Base-by-base conservation (phyloP, 2,797 vertebrate species). In the Danio choprae region DNA sequence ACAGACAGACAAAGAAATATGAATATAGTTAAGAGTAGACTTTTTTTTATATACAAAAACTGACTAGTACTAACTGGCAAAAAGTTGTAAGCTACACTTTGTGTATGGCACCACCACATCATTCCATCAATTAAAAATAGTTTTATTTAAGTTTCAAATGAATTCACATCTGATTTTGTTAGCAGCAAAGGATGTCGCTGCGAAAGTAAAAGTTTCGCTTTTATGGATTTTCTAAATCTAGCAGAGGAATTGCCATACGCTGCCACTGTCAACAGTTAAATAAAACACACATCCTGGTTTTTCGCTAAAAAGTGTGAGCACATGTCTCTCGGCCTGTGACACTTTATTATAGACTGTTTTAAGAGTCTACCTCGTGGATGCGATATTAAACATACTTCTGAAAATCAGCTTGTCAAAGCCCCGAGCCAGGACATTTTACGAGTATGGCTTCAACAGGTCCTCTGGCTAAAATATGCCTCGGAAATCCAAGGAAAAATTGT, bases 381-480 rank as follows among this genome's bases (percentile, higher is more conserved):
- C 79, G 80, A 68, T 79, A 68, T 69, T 76, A 63, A 81, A 59
- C 60, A 50, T 58, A 43, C 38, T 58, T 72, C 67, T 65, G 80
- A 72, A 65, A 70, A 73, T 81, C 71, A 77, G 75, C 80, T 81
- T 82, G 77, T 74, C 62, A 63, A 81, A 74, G 79, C 41, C n/a
- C n/a, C 50, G 9, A 36, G 73, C 62, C 81, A 64, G 51, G 50
- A 40, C 15, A 2, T 83, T 85, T 85, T 81, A 83, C 29, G 68
- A 75, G 55, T 63, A 82, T 85, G 40, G 40, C 71, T 88, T 81
- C 69, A 81, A 68, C 84, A 84, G 83, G 55, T 60, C 77, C 67
- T 79, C 78, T 80, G 85, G 85, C 78, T 78, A 68, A 55, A 29
- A 63, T 69, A 36, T 68, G 50, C 44, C 12, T 5, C 71, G 78